Evolutionary conservation across 2,888 invertebrate genomes (phyloP), one percentile per base, ranked within the genome.

Genomic region (Drosophila mettleri): DNA sequence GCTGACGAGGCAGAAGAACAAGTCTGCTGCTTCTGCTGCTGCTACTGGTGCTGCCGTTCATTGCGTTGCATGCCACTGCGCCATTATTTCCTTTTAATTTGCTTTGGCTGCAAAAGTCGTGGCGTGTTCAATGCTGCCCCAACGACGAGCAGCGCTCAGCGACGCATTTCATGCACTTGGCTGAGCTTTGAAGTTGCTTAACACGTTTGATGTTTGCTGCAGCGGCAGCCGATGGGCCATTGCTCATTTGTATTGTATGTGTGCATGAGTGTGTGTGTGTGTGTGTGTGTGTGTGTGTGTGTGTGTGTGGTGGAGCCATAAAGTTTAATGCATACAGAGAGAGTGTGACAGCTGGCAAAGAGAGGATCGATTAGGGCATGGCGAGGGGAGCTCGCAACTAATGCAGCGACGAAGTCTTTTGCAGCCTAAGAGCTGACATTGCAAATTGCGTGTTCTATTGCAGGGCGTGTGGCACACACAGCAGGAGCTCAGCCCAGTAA

Each of bases 41-140:
- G 38, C 33, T 36, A 22, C 49, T 29, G 46, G 10, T 41, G 41
- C 38, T 51, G 54, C 16, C 64, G 39, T 60, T 70, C 69, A 74
- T 65, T 65, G 69, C 69, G 54, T 69, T 74, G 64, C 78, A 68
- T 78, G 73, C 75, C 81, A 74, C 65, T 78, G 69, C 78, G 46
- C 85, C 85, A 85, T 85, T 85, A 85, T 74, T 85, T 85, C 89
- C 89, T 76, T 86, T 84, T 85, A 85, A 85, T 88, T 85, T 84
- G 83, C 86, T 79, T 72, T 79, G 86, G 71, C 88, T 82, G 83
- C 80, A 82, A 83, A 86, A 88, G 88, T 81, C 85, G 75, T 79
- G 78, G 76, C 86, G 72, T 75, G 88, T 71, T 84, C 85, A 81
- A 80, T 80, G 78, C 66, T 73, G 48, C 22, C 66, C 43, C 33